A percentile compares a stretch with the other conserved stretches of the same genome.
These are phyloP conservation scores for Merodon equestris DNA, from an alignment of 2,888 invertebrate species.

Conservation along the genomic window DNA sequence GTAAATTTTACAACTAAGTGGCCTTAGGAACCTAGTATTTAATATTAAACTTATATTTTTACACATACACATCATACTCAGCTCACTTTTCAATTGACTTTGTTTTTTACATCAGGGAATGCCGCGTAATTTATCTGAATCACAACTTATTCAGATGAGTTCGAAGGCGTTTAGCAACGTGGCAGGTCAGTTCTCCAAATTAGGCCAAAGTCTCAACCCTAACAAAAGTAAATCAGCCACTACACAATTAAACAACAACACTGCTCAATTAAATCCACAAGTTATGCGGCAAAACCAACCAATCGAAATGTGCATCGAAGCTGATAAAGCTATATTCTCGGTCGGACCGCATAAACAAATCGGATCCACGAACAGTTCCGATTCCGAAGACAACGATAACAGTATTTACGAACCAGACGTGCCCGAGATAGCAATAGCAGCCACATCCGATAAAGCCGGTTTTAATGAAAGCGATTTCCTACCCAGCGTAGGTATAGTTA, in stretches of 20 bases:
- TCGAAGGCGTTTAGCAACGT: constrained; percentile 92
- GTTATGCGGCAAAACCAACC: constrained; percentile 73
- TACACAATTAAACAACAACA: constrained; percentile 78
- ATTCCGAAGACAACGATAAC: constrained; percentile 83
- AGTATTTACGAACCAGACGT: constrained; percentile 81
- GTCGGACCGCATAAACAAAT: constrained; percentile 71
- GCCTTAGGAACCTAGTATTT: no score
- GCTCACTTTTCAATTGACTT: background rate
- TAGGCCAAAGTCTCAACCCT: constrained; percentile 81
- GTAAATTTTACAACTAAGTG: no score
- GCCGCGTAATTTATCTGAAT: constrained; percentile 91
- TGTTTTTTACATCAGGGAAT: constrained; percentile 73
- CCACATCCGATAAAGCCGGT: constrained; percentile 70
- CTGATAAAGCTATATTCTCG: constrained; percentile 74
- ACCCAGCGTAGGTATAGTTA: constrained; percentile 84
- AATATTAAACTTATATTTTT: no score
- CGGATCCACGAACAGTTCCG: constrained; percentile 80
- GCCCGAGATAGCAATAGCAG: constrained; percentile 71
- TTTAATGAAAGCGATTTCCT: constrained; percentile 81
- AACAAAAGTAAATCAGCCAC: constrained; percentile 77
- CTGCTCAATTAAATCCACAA: constrained; percentile 78
- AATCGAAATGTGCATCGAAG: constrained; percentile 73
- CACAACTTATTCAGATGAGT: constrained; percentile 90
- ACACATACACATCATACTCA: no score
- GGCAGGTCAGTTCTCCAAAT: constrained; percentile 91